These are phyloP conservation scores for Chloroceryle amazona DNA, from an alignment of 2,797 vertebrate species.

Conservation along the genomic window DNA sequence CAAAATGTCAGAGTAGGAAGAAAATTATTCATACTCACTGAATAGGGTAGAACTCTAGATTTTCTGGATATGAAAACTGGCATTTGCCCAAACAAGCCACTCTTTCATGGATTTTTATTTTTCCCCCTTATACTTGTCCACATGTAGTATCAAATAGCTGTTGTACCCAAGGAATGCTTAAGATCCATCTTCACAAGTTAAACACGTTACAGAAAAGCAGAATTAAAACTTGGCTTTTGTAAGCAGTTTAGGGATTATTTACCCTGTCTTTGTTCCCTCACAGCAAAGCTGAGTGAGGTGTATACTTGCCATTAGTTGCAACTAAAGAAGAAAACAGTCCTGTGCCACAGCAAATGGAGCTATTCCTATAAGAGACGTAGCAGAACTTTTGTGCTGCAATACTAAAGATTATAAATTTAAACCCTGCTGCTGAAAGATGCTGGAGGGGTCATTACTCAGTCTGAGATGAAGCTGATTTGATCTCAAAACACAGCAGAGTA, in stretches of 20 bases:
- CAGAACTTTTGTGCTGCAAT: background rate
- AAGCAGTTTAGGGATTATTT: background rate
- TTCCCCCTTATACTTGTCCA: background rate
- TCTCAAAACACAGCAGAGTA: background rate
- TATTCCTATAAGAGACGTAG: background rate
- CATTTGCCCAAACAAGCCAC: background rate
- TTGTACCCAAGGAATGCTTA: background rate
- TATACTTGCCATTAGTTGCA: background rate
- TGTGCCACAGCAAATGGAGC: background rate
- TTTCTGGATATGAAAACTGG: background rate
- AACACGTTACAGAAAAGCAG: background rate
- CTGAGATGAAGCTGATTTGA: slow-evolving; percentile 10
- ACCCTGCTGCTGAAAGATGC: background rate
- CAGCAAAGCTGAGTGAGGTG: background rate
- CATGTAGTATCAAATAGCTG: background rate
- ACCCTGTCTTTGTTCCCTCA: background rate
- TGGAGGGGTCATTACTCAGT: background rate
- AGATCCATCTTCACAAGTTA: background rate
- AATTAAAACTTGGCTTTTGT: background rate
- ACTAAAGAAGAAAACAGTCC: background rate
- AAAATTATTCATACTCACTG: background rate
- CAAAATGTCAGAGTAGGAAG: background rate
- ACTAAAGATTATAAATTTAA: background rate
- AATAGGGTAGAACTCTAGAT: background rate
- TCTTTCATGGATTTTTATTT: background rate